Percentiles rank a stretch among this genome's conserved stretches.
Conservation (phyloP, 1,140 invertebrate genomes). For the Aphidius ervi region DNA sequence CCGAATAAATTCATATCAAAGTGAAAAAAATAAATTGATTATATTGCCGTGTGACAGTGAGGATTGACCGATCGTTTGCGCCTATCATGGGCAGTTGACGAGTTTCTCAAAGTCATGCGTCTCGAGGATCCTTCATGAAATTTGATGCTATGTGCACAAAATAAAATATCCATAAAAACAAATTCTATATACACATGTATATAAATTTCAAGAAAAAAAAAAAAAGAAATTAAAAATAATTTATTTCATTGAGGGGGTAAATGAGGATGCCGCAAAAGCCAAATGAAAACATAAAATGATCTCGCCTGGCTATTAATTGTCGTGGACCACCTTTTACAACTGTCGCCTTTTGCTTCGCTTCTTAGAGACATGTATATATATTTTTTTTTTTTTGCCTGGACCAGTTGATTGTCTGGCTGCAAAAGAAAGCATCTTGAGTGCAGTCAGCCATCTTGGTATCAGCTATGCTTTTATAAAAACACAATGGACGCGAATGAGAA, state of each 20-base stretch:
- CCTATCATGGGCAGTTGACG: background rate
- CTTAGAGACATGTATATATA: too few species aligned
- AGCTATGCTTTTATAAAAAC: too few species aligned
- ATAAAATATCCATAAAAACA: too few species aligned
- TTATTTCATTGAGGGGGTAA: background rate
- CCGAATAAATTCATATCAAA: too few species aligned
- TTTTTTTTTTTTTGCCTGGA: too few species aligned
- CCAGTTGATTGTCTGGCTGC: constrained; percentile 17
- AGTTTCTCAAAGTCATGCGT: background rate
- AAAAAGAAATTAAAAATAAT: constrained; percentile 10
- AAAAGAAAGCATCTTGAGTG: background rate
- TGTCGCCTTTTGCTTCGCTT: constrained; percentile 25
- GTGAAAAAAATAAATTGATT: background rate
- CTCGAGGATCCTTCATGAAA: background rate
- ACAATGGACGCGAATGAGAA: too few species aligned
- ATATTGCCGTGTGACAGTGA: background rate
- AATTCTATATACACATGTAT: background rate
- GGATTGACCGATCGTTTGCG: constrained; percentile 20
- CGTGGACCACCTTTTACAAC: constrained; percentile 32
- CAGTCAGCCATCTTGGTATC: constrained; percentile 38
- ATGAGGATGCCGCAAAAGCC: constrained; percentile 7
- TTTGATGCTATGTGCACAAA: constrained; percentile 15
- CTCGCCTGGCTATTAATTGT: constrained; percentile 40
- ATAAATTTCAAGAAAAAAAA: constrained; percentile 12
- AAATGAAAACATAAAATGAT: constrained; percentile 45